Base-by-base conservation (phyloP, 1,140 invertebrate genomes). In the Zaprionus ornatus region DNA sequence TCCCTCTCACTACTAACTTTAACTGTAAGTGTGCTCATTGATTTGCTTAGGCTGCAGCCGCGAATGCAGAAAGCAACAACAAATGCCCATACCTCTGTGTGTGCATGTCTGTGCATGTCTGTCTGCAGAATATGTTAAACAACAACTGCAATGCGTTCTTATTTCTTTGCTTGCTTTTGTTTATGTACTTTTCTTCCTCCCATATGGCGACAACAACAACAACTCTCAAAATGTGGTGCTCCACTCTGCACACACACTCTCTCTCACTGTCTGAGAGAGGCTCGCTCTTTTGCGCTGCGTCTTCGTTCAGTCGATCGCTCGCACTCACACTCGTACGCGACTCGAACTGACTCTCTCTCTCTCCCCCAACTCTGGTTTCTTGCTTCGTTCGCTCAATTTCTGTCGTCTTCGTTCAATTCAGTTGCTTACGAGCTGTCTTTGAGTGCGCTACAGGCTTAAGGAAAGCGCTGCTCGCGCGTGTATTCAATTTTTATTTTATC, bases 1-100 rank as follows among this genome's bases (percentile, higher is more conserved):
- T 52, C 17, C n/a, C 13, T 42, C 52, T 63, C 62, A 55, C 60
- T 64, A 69, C 68, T 67, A 60, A 83, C 66, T 71, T n/a, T 25
- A 61, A 79, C 63, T 83, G 83, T 81, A 86, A 85, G 85, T 79
- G 82, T 83, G 80, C 73, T 88, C 83, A 88, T 83, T 88, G 84
- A 86, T 86, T 88, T 88, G 80, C 70, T 61, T 83, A 74, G 73
- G 60, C 74, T 71, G 4, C 66, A 82, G 48, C 7, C 57, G 29
- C 40, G 62, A 62, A 25, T 65, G 29, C 60, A 57, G 35, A 2
- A 85, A 59, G 27, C 57, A 78, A 48, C 27, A 70, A 62, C 59
- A 74, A 21, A 29, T 61, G 52, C 35, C 37, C 32, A 54, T 32
- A 21, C 15, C 27, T 19, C 37, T 23, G 15, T 55, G 32, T 15